A percentile compares a stretch with the other conserved stretches of the same genome.
Evolutionary conservation across 2,888 invertebrate genomes (phyloP).

Genomic region (Saturnia pavonia): DNA sequence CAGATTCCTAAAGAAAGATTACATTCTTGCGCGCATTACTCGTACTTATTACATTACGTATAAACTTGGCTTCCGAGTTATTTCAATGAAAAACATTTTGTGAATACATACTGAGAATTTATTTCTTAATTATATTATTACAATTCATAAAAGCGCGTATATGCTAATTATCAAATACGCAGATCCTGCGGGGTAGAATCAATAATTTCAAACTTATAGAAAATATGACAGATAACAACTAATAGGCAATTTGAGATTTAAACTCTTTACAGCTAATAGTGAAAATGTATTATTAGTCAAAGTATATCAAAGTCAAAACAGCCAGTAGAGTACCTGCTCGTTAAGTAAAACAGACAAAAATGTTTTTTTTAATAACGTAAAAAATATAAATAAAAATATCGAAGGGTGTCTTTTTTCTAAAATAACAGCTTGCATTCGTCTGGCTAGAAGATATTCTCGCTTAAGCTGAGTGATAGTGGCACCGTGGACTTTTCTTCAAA

Average conservation of each 20-base stretch:
- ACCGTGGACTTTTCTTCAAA: no score
- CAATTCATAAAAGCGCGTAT: not conserved
- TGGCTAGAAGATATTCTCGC: no score
- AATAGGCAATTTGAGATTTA: not conserved
- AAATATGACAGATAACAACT: not conserved
- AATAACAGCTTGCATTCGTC: no score
- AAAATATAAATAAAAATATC: no score
- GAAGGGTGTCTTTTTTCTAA: no score
- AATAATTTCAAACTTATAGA: not conserved
- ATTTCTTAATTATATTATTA: not conserved
- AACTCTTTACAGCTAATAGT: not conserved
- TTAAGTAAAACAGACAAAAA: no score
- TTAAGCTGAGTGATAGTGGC: no score
- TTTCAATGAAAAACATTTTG: slow-evolving; percentile 24
- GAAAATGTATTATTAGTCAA: not conserved
- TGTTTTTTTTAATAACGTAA: no score
- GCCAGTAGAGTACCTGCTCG: no score
- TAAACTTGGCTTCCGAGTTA: slow-evolving; percentile 25
- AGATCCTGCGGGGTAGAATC: not conserved
- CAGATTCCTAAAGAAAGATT: slow-evolving; percentile 26
- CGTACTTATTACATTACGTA: slow-evolving; percentile 17
- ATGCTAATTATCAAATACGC: not conserved
- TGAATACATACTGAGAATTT: not conserved
- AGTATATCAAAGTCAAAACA: no score
- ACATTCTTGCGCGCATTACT: slow-evolving; percentile 25